Base-by-base conservation (phyloP, 53 echinoderm and acorn worm species). In the Glandiceps talaboti region DNA sequence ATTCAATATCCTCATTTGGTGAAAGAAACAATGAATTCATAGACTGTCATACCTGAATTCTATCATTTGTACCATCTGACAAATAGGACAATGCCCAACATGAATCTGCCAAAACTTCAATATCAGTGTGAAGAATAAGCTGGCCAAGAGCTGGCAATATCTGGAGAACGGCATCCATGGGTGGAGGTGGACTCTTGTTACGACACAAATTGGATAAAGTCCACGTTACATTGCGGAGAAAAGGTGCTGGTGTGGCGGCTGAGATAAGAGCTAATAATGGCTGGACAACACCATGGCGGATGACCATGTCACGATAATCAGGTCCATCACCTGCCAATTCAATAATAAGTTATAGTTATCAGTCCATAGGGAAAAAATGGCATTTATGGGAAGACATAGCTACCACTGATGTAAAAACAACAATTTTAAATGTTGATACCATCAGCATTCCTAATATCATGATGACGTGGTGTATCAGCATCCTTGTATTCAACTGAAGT, bases 11-110 rank as follows among this genome's bases (percentile, higher is more conserved):
- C n/a, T n/a, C n/a, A n/a, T n/a, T n/a, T n/a, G n/a, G n/a, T n/a
- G n/a, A n/a, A n/a, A n/a, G n/a, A n/a, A n/a, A n/a, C n/a, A n/a
- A n/a, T n/a, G n/a, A n/a, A n/a, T n/a, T n/a, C n/a, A n/a, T n/a
- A n/a, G n/a, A n/a, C n/a, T n/a, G n/a, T n/a, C n/a, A n/a, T 76
- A 94, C 94, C 77, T 86, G 88, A 75, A 94, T 94, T 90, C 94
- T 92, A 1, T 86, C 82, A 77, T 95, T 92, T 74, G 90, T 85
- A 26, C 95, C 92, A 73, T 95, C 95, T 30, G 95, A 92, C 27
- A 95, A 86, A 84, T 95, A 95, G 1, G 95, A 95, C 76, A 95
- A 82, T 10, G 95, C 95, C 95, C 95, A 92, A 83, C 90, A 86
- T 25, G 95, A 86, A 82, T 95, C 92, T 1, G 95, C 95, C 25